These are phyloP conservation scores for Hemichromis elongatus DNA, from an alignment of 2,113 vertebrate genomes.

Conservation along the genomic window DNA sequence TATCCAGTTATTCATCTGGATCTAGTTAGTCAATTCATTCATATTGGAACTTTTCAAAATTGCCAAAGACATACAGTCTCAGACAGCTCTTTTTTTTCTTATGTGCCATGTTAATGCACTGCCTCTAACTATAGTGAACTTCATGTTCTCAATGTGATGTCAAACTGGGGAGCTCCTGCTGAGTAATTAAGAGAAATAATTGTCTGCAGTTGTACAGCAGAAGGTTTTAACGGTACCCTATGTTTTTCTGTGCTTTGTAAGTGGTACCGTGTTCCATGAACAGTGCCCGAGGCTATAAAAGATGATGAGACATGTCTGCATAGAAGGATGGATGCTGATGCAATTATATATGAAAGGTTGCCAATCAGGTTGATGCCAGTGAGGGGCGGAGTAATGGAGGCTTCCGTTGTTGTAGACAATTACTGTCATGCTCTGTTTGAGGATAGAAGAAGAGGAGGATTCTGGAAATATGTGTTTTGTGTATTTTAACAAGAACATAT, in stretches of 20 bases:
- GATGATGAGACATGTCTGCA: conserved; percentile 57
- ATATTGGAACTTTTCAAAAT: not conserved
- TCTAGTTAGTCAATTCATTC: not conserved
- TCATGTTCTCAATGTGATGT: not conserved
- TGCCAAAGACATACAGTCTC: not conserved
- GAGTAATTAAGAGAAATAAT: not conserved
- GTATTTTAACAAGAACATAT: not conserved
- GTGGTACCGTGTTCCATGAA: not conserved
- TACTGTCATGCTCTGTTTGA: conserved; percentile 3
- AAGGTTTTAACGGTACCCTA: not conserved
- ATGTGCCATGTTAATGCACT: not conserved
- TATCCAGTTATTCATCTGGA: not conserved
- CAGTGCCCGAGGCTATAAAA: conserved; percentile 29
- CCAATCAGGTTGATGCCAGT: conserved; percentile 34
- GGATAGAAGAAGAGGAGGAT: not conserved
- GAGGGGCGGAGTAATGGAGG: conserved; percentile 9
- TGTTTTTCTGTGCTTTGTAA: conserved; percentile 3
- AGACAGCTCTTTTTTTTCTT: not conserved
- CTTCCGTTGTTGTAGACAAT: conserved; percentile 25
- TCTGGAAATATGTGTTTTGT: not conserved
- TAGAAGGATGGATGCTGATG: conserved; percentile 34
- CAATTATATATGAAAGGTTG: conserved; percentile 43
- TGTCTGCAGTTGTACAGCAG: not conserved
- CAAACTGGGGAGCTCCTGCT: not conserved
- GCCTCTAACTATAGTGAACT: not conserved